Evolutionary conservation across 1,140 invertebrate genomes (phyloP).

Genomic region (Pentalonia nigronervosa): DNA sequence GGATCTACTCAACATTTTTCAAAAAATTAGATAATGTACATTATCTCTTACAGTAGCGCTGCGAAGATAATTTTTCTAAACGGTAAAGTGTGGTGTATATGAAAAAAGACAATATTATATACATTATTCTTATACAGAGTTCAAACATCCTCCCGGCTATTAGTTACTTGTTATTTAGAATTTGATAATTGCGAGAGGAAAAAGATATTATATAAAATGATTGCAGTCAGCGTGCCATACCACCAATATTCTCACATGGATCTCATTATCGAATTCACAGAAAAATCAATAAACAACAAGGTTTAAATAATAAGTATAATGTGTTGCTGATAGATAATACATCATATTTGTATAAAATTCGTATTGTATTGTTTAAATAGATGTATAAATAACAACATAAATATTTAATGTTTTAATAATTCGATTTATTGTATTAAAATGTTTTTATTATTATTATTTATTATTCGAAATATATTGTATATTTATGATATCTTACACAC

Average conservation of each 20-base stretch:
- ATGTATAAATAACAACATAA: neutral
- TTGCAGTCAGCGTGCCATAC: neutral
- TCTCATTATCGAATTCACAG: neutral
- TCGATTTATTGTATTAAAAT: neutral
- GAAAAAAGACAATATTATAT: too few relatives aligned
- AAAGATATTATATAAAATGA: too few relatives aligned
- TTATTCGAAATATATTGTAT: neutral
- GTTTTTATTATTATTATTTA: neutral
- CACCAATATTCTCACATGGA: neutral
- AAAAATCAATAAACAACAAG: neutral
- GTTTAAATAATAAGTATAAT: neutral
- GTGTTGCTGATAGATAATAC: neutral
- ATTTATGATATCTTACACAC: neutral
- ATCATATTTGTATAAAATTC: neutral
- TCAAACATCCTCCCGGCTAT: too few relatives aligned
- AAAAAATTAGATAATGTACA: too few relatives aligned
- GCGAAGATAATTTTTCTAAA: too few relatives aligned
- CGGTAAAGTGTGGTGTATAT: too few relatives aligned
- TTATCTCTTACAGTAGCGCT: too few relatives aligned
- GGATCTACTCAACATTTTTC: too few relatives aligned
- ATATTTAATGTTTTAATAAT: constrained; percentile 11
- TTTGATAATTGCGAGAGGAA: too few relatives aligned
- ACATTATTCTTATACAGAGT: too few relatives aligned
- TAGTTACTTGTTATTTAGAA: too few relatives aligned
- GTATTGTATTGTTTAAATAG: neutral